Conservation (phyloP, 2,797 vertebrate genomes). For the Diceros bicornis region DNA sequence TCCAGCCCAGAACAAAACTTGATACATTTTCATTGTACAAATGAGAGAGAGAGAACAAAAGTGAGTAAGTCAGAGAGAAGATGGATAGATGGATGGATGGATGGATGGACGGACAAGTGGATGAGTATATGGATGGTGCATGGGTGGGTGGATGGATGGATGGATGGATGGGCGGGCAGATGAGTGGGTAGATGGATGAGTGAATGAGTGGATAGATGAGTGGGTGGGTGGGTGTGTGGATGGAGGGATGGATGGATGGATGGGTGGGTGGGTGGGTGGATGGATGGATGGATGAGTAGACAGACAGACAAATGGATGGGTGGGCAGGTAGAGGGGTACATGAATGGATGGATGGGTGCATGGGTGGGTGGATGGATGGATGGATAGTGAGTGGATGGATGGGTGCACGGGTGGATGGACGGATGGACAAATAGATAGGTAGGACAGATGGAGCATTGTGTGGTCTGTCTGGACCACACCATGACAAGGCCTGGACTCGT, state of each 20-base stretch:
- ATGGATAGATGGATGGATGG: no score
- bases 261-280: not conserved
- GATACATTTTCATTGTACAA: not conserved
- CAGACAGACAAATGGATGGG: no score
- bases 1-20: not conserved
- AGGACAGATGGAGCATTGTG: not conserved
- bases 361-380: no score
- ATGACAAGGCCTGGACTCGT: not conserved
- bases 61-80: not conserved
- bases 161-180: no score
- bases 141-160: not conserved
- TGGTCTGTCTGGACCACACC: not conserved
- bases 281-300: no score
- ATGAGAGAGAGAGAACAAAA: not conserved
- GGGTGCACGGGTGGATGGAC: no score
- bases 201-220: no score
- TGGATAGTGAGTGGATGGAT: no score
- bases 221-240: no score
- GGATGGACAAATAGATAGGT: not conserved
- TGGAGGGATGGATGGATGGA: not conserved
- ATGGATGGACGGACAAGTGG: not conserved
- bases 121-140: no score
- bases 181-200: no score
- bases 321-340: no score
- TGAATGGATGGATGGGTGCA: fast-evolving